phyloP scores from a whole-genome alignment of 2,888 invertebrate genomes.

The Iphiclides podalirius region DNA sequence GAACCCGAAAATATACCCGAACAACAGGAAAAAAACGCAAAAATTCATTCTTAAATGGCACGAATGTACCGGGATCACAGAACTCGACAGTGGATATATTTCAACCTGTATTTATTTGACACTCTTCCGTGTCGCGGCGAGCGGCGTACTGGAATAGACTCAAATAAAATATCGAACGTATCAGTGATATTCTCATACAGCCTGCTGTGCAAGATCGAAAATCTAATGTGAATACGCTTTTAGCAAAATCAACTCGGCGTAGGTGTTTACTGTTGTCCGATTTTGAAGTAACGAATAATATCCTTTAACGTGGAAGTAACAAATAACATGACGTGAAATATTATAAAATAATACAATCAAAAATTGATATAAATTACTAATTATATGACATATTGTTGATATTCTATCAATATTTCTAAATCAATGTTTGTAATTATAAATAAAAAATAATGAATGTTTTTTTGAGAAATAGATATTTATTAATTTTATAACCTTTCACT shows the following conservation, averaged over 20 bases:
- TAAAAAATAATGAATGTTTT: no score
- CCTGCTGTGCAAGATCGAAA: conserved; percentile 61
- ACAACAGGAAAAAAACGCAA: conserved; percentile 67
- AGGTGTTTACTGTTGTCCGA: conserved; percentile 48
- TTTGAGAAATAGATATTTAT: no score
- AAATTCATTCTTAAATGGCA: conserved; percentile 72
- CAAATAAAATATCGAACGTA: conserved; percentile 73
- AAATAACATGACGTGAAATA: conserved; percentile 34
- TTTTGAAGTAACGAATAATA: conserved; percentile 36
- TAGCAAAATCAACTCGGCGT: conserved; percentile 60
- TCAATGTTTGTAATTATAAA: no score
- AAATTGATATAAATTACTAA: no score
- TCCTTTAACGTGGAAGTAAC: no score
- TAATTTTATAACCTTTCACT: no score
- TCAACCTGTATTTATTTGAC: conserved; percentile 75
- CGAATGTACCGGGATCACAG: conserved; percentile 65
- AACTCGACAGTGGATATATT: conserved; percentile 65
- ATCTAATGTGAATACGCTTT: conserved; percentile 78
- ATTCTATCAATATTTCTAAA: no score
- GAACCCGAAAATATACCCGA: conserved; percentile 62
- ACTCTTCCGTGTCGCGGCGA: conserved; percentile 62
- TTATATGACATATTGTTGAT: no score
- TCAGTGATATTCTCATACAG: conserved; percentile 68
- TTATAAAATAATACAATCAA: not conserved
- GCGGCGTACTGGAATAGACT: conserved; percentile 57